Conservation (phyloP, 2,797 vertebrate genomes). For the Buphagus erythrorhynchus region DNA sequence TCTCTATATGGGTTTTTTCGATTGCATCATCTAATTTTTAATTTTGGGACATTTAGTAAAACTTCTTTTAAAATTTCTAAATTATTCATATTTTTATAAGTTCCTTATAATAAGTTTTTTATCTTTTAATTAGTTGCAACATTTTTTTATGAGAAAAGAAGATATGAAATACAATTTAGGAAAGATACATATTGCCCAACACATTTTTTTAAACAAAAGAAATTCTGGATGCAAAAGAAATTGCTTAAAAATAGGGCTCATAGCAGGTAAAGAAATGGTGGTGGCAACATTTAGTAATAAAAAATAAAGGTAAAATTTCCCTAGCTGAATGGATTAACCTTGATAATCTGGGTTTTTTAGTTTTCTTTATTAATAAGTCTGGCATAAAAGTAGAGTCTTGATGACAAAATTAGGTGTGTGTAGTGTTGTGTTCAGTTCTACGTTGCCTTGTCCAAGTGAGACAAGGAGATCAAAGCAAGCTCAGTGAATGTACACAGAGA, state of each 20-base stretch:
- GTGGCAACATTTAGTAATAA: background rate
- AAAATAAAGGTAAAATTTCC: background rate
- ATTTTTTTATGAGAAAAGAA: background rate
- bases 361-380: background rate
- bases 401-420: background rate
- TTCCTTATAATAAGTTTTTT: background rate
- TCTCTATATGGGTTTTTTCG: accelerated
- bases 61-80: background rate
- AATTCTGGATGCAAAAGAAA: background rate
- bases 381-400: background rate
- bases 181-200: background rate
- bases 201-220: background rate
- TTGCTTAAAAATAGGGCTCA: background rate
- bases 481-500: background rate
- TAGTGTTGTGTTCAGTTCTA: background rate
- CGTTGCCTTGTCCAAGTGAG: background rate
- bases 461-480: background rate
- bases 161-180: background rate
- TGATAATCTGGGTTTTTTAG: background rate
- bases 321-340: background rate
- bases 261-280: background rate
- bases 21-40: background rate
- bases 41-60: background rate
- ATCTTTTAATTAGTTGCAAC: background rate
- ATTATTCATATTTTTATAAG: background rate